phyloP scores from a whole-genome alignment of 2,888 invertebrate genomes.

The Masnerella sp. region DNA sequence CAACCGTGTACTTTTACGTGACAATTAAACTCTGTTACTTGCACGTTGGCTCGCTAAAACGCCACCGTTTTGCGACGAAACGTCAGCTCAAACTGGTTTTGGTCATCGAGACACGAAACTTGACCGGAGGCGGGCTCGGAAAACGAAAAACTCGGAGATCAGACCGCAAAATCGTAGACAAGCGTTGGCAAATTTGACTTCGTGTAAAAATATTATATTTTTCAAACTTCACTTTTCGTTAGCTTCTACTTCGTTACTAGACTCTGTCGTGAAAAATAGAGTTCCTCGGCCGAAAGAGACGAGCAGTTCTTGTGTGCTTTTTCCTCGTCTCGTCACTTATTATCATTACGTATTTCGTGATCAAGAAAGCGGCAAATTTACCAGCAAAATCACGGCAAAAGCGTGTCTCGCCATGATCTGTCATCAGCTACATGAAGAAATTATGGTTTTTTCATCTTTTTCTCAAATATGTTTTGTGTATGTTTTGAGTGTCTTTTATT shows the following conservation, averaged over 20 bases:
- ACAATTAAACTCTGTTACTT: constrained; percentile 58
- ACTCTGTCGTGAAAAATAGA: constrained; percentile 67
- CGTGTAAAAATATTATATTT: constrained; percentile 74
- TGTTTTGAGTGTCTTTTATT: no score
- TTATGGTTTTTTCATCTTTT: no score
- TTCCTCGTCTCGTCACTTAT: constrained; percentile 42
- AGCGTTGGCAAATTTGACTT: constrained; percentile 65
- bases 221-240: constrained; percentile 61
- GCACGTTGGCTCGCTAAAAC: constrained; percentile 55
- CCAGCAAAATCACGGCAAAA: constrained; percentile 34
- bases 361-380: constrained; percentile 37
- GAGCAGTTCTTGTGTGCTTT: constrained; percentile 16
- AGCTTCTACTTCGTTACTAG: constrained; percentile 56
- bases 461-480: no score
- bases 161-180: constrained; percentile 60
- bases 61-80: constrained; percentile 3
- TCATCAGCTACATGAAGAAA: no score
- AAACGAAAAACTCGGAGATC: constrained; percentile 39
- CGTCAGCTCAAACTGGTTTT: neutral
- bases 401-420: neutral
- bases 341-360: constrained; percentile 47
- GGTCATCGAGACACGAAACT: neutral
- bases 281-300: constrained; percentile 59
- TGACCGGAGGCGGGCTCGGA: no score
- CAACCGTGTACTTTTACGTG: constrained; percentile 59